Base-by-base conservation (phyloP, 2,113 vertebrate species). In the Epinephelus cyanopodus region DNA sequence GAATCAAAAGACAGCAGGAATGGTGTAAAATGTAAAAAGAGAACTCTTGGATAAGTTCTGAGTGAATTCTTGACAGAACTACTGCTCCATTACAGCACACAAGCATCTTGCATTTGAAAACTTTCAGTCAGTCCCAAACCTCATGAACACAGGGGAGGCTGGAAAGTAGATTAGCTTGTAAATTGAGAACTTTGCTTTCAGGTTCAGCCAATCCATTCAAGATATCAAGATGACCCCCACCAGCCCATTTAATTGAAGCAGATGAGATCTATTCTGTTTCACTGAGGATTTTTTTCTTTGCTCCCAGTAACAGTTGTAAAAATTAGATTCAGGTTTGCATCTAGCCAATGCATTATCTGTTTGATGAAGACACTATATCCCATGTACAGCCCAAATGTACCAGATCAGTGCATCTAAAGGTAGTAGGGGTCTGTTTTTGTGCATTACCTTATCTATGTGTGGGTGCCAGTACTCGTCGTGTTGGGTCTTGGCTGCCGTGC, bases 391-490 rank as follows among this genome's bases (percentile, higher is more conserved):
- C n/a, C n/a, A 65, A 54, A 8, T 13, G 6, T 1, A 1, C 23
- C 18, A 33, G 10, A 47, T 1, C 1, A 12, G 47, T 60, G 39
- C 11, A 29, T 62, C 25, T 25, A 6, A 68, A 27, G 13, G 25
- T 1, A 39, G 52, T 56, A 61, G 42, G 4, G 62, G 11, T 17
- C 29, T 11, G 14, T 17, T 25, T 68, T 50, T 19, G 53, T 79
- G 50, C 0, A 0, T 85, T 90, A 98, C 98, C 96, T 99, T 99
- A 91, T 99, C 98, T 21, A 98, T 95, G 0, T 99, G 98, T 0
- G 97, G 96, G 67, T 99, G 98, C 98, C 98, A 99, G 91, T 99
- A 99, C 77, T 99, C 98, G 1, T 99, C 98, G 0, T 99, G 98
- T 0, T 96, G 90, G 0, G 97, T 99, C 85, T 94, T 97, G 68